phyloP scores from a whole-genome alignment of 2,888 invertebrate species.

The Pandemis heparana region DNA sequence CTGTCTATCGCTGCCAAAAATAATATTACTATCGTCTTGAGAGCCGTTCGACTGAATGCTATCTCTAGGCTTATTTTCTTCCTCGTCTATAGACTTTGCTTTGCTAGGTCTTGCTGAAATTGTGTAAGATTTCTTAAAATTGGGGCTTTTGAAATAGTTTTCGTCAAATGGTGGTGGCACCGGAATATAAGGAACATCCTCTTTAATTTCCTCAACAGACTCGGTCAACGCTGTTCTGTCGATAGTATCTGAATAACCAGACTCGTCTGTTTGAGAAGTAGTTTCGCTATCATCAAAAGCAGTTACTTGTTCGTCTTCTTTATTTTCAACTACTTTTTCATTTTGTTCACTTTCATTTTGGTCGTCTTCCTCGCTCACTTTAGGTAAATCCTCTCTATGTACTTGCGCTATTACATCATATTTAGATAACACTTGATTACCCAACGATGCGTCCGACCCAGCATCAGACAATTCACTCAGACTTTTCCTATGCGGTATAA shows the following conservation, averaged over 20 bases:
- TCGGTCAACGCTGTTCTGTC: constrained; percentile 67
- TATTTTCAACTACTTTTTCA: constrained; percentile 42
- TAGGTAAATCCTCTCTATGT: constrained; percentile 83
- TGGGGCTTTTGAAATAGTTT: constrained; percentile 56
- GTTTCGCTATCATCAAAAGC: constrained; percentile 75
- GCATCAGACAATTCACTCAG: constrained; percentile 77
- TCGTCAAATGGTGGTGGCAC: constrained; percentile 75
- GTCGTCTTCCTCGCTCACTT: constrained; percentile 74
- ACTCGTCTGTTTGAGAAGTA: constrained; percentile 77
- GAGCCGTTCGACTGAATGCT: constrained; percentile 66
- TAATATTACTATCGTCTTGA: constrained; percentile 63
- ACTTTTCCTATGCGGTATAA: constrained; percentile 68
- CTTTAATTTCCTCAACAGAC: constrained; percentile 62
- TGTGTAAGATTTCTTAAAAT: constrained; percentile 59
- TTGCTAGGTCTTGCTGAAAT: constrained; percentile 56
- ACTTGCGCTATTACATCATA: constrained; percentile 86
- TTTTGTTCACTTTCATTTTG: constrained; percentile 66
- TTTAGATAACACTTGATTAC: constrained; percentile 78
- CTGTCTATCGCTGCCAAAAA: constrained; percentile 71
- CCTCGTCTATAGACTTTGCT: constrained; percentile 48
- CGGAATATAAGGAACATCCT: constrained; percentile 67
- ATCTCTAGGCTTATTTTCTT: constrained; percentile 58
- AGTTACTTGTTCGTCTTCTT: constrained; percentile 66
- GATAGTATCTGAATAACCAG: constrained; percentile 79
- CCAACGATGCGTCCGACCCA: constrained; percentile 76